Base-by-base conservation (phyloP, 1,140 invertebrate species). In the Macrosteles quadrilineatus region DNA sequence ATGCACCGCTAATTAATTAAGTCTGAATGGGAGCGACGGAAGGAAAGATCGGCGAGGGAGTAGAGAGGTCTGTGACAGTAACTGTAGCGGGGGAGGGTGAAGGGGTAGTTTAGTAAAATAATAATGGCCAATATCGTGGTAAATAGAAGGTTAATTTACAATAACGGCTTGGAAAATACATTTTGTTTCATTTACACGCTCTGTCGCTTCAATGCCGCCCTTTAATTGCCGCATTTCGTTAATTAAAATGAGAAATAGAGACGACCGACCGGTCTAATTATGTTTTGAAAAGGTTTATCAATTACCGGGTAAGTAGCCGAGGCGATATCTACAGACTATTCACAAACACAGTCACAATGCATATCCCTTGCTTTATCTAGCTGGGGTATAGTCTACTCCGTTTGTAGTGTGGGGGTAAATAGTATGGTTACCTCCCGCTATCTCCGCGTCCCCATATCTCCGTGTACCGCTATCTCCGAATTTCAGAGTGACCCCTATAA, bases 151-250 rank as follows among this genome's bases (percentile, higher is more conserved):
- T 25, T 59, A 59, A 59, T 59, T 59, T 59, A 59, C 55, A 59
- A 59, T 59, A 59, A 59, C 55, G 23, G 17, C 21, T 59, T 6
- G 55, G 25, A 59, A 30, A 19, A 25, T 14, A 59, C 55, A 59
- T 59, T 59, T 59, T 59, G 55, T 59, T 29, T 59, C 55, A 59
- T 25, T 59, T 25, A 59, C 55, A n/a, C 47, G 55, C 55, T 25
- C 55, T 30, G 21, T 45, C 68, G 36, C 36, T 69, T 59, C 53
- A 62, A 45, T 62, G 53, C 47, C 25, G 25, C 23, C 36, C 32
- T 66, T 43, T 66, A 66, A 66, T 66, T 66, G 63, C 36, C 36
- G 47, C 23, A 43, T 66, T 66, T 66, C 63, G 63, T 66, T 64
- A 66, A 66, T 66, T 66, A 66, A 66, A 43, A 43, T 43, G 40